Evolutionary conservation across 2,888 invertebrate genomes (phyloP).

Genomic region (Lasioglossum vierecki): DNA sequence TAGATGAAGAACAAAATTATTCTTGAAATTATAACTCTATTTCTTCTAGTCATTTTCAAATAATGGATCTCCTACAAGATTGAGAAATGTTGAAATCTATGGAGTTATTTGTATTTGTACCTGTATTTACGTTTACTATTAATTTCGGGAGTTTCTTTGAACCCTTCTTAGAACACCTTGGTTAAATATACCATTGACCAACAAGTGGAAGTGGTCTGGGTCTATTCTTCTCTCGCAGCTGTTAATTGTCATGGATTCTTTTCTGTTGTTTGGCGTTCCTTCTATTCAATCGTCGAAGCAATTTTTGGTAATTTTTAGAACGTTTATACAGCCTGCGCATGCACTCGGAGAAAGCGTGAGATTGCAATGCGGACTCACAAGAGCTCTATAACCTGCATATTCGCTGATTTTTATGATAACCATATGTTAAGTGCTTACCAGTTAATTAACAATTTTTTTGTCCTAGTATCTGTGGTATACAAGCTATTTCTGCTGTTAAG

Average conservation of each 20-base stretch:
- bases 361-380: background rate
- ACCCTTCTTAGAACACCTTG: background rate
- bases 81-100: background rate
- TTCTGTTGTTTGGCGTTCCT: background rate
- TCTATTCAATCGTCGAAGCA: background rate
- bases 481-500: background rate
- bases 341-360: constrained; percentile 4
- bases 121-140: background rate
- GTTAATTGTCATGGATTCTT: background rate
- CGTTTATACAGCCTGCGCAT: background rate
- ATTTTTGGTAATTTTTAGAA: background rate
- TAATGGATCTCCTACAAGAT: too few relatives aligned
- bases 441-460: background rate
- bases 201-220: background rate
- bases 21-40: too few relatives aligned
- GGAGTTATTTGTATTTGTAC: background rate
- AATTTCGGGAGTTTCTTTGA: background rate
- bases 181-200: background rate
- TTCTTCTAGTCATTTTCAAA: too few relatives aligned
- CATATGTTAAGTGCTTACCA: background rate
- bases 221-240: background rate
- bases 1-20: too few relatives aligned
- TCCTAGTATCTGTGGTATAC: background rate
- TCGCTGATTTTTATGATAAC: background rate
- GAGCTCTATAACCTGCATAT: background rate